These are phyloP conservation scores for Egretta garzetta DNA, from an alignment of 2,113 vertebrate genomes.

Conservation along the genomic window DNA sequence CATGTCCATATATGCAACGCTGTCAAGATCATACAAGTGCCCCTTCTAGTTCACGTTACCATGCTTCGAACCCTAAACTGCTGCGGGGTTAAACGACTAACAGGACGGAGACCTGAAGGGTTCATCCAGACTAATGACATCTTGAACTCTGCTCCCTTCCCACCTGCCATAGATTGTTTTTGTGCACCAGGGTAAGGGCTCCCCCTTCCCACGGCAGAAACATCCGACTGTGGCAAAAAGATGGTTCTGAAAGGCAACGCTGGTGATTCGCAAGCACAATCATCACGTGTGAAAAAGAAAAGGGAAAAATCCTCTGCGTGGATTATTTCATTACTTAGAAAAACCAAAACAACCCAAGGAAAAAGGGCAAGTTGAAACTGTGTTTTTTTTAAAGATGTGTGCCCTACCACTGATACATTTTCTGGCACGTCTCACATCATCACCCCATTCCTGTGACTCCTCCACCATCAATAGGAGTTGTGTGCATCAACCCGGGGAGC, in stretches of 20 bases:
- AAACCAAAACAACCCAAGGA: background rate
- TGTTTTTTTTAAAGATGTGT: background rate
- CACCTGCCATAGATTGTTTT: background rate
- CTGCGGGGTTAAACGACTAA: background rate
- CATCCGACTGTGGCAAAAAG: background rate
- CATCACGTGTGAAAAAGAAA: fast-evolving
- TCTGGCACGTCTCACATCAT: background rate
- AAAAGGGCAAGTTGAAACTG: background rate
- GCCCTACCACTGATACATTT: background rate
- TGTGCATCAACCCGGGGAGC: background rate
- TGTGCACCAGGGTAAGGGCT: background rate
- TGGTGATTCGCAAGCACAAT: background rate
- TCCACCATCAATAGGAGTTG: background rate
- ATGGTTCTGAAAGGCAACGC: background rate
- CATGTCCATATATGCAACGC: background rate
- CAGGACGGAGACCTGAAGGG: background rate
- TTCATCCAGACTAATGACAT: background rate
- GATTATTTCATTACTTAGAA: background rate
- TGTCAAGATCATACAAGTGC: background rate
- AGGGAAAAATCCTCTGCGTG: fast-evolving
- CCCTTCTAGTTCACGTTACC: background rate
- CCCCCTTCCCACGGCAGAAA: background rate
- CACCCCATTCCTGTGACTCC: background rate
- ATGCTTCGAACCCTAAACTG: background rate
- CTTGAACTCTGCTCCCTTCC: background rate